Conservation (phyloP, 2,113 vertebrate genomes). For the Esox niger region DNA sequence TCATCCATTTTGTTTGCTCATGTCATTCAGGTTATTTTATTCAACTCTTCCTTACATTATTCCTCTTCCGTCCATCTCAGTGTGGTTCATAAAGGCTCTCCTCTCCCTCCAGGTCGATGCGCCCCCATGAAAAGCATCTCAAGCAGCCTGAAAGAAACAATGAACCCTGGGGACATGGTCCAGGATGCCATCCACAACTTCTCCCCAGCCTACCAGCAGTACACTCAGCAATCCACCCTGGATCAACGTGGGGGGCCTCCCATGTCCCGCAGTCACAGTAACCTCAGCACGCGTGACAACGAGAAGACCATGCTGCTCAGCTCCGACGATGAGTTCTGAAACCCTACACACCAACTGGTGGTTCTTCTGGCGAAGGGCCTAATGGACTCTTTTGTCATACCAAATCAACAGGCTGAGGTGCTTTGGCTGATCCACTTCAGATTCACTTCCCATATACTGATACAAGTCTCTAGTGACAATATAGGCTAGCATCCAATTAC, state of each 20-base stretch:
- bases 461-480: neutral
- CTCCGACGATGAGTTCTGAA: slow-evolving; percentile 91
- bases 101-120: slow-evolving; percentile 78
- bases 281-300: slow-evolving; percentile 79
- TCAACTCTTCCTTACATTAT: neutral
- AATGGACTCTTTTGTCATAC: neutral
- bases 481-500: neutral
- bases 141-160: slow-evolving; percentile 95
- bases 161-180: slow-evolving; percentile 93
- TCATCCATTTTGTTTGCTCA: slow-evolving; percentile 3
- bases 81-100: neutral
- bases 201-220: slow-evolving; percentile 96
- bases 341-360: neutral
- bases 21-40: neutral
- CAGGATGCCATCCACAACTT: slow-evolving; percentile 97
- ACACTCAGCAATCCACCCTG: slow-evolving; percentile 92
- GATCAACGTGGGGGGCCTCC: slow-evolving; percentile 76
- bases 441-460: neutral
- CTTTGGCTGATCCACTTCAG: slow-evolving; percentile 2
- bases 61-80: neutral
- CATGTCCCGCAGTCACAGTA: slow-evolving; percentile 84
- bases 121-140: slow-evolving; percentile 98
- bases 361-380: neutral
- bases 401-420: neutral
- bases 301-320: slow-evolving; percentile 94